Evolutionary conservation across 37 sponge, comb jelly and placozoan genomes (phyloP), one percentile per base, ranked within the genome.

Genomic region (Cliona cf. orientalis): DNA sequence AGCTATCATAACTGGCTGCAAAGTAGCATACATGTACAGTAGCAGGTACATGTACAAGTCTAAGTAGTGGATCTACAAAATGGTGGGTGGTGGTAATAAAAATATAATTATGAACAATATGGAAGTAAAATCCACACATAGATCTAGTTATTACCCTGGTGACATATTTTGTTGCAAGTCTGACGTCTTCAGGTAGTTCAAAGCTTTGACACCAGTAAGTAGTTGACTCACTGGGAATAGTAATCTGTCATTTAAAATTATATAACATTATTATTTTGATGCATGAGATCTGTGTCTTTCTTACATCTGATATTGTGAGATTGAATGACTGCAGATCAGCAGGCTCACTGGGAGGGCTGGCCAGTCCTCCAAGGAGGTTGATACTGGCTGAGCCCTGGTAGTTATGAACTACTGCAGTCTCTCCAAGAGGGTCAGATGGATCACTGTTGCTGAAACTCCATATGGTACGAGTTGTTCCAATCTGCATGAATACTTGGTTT

Each of bases 141-240:
- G 6, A 26, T 28, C 11, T 14, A 26, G 5, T 7, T 62, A 19
- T n/a, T 38, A 76, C 76, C 45, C 39, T 76, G 28, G 31, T 61
- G 26, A 76, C 22, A 28, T 60, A 76, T 36, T 5, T 5, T 19
- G 41, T 61, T 6, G 35, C 4, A 34, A 5, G 21, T 22, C 2
- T 32, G 36, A 76, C 3, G 9, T 76, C 43, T 6, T 35, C 42
- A 59, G 76, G 76, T 9, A 76, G 63, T 42, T 35, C 38, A 1
- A 1, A 37, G 5, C 12, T 33, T 22, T 6, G n/a, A 40, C 76
- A 76, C 76, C 76, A 76, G 64, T 67, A 67, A 40, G 68, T 67
- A 5, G 68, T 67, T 37, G 23, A 2, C 36, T n/a, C n/a, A n/a
- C 11, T 7, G 36, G 68, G 68, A 36, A 67, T 67, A 35, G 39